A percentile compares a stretch with the other conserved stretches of the same genome.
Evolutionary conservation across 2,113 vertebrate species (phyloP).

Genomic region (Sisor rabdophorus): DNA sequence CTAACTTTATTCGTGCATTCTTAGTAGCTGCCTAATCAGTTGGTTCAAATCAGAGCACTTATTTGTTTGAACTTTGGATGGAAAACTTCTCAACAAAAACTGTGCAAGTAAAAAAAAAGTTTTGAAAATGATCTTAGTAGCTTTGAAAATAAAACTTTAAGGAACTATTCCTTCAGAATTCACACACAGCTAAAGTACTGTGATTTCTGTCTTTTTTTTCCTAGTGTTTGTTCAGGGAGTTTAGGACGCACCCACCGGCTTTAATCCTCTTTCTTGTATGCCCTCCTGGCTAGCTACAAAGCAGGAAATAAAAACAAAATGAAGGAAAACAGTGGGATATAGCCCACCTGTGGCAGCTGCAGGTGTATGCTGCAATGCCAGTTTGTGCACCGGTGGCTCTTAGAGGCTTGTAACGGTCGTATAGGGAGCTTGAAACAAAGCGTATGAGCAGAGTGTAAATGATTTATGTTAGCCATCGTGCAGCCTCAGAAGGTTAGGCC

Average conservation of each 20-base stretch:
- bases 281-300: not conserved
- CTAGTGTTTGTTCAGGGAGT: not conserved
- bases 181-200: not conserved
- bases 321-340: not conserved
- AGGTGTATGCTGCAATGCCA: slow-evolving; percentile 1
- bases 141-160: not conserved
- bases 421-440: slow-evolving; percentile 18
- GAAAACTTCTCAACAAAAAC: not conserved
- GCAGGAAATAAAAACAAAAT: not conserved
- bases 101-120: not conserved
- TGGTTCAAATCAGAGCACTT: not conserved
- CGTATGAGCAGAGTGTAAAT: slow-evolving; percentile 37
- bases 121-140: too few relatives aligned
- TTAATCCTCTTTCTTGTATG: not conserved
- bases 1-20: too few relatives aligned
- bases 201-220: not conserved
- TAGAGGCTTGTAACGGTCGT: slow-evolving; percentile 1
- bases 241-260: too few relatives aligned
- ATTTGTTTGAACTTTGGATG: not conserved
- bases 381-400: slow-evolving; percentile 6
- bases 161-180: not conserved
- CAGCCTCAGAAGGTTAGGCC: slow-evolving; percentile 37
- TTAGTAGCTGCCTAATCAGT: not conserved
- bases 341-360: slow-evolving; percentile 22
- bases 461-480: slow-evolving; percentile 47